Percentiles rank a stretch among this genome's conserved stretches.
phyloP scores from a whole-genome alignment of 2,113 vertebrate species.

The Acrocephalus arundinaceus region DNA sequence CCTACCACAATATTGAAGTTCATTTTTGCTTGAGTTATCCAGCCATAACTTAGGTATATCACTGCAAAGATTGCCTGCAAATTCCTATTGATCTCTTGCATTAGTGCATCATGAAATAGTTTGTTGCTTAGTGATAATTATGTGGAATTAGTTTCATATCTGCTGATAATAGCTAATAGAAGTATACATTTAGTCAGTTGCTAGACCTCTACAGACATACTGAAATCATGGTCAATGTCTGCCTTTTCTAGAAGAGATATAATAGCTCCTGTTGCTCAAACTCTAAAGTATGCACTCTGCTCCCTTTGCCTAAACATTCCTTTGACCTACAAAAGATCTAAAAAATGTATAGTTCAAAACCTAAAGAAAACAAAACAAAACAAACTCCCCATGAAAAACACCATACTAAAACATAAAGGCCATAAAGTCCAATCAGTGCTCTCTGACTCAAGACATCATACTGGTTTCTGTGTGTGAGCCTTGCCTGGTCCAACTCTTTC shows the following conservation, averaged over 20 bases:
- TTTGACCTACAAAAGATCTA: background rate
- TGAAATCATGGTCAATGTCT: background rate
- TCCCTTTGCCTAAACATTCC: background rate
- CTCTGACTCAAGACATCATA: background rate
- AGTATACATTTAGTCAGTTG: background rate
- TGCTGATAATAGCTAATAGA: background rate
- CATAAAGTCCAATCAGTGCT: background rate
- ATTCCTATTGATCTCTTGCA: background rate
- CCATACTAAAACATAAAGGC: background rate
- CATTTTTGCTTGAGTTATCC: background rate
- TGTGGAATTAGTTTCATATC: background rate
- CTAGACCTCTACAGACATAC: background rate
- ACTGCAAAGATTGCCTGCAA: background rate
- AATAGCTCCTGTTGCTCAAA: background rate
- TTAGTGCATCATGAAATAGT: background rate
- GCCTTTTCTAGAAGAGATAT: background rate
- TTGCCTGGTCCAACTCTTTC: background rate
- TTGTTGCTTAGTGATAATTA: background rate
- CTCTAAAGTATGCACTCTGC: background rate
- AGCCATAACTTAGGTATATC: background rate
- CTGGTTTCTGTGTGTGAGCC: background rate
- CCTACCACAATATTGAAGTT: background rate
- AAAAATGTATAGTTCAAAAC: background rate
- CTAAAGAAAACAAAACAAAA: background rate
- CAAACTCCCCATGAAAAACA: accelerated